Conservation (phyloP, 2,113 vertebrate genomes). For the Megaleporinus macrocephalus region DNA sequence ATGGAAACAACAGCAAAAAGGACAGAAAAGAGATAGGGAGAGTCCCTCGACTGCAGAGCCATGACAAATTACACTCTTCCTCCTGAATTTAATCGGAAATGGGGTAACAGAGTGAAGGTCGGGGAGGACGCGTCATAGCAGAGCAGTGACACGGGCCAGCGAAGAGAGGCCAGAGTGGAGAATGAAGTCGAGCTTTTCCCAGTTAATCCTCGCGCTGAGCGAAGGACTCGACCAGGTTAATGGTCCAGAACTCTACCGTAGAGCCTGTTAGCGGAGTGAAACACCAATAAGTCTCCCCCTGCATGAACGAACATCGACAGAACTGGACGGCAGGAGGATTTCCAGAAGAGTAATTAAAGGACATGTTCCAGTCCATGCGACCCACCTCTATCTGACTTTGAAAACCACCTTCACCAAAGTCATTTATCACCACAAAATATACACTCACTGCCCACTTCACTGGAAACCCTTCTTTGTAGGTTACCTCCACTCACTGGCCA, state of each 20-base stretch:
- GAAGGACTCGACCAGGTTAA: slow-evolving; percentile 48
- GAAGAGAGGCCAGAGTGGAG: background rate
- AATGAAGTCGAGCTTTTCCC: slow-evolving; percentile 11
- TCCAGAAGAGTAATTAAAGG: slow-evolving; percentile 38
- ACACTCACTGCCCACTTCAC: background rate
- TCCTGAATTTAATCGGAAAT: slow-evolving; percentile 19
- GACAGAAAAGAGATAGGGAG: slow-evolving; percentile 8
- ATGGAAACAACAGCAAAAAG: background rate
- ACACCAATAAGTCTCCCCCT: background rate
- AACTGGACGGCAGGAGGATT: slow-evolving; percentile 20
- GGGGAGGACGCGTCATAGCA: background rate
- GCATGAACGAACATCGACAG: slow-evolving; percentile 18
- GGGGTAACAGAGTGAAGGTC: slow-evolving; percentile 22
- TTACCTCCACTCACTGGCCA: background rate
- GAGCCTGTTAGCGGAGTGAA: slow-evolving; percentile 17
- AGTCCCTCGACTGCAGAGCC: background rate
- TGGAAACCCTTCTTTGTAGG: background rate
- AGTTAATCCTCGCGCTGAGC: slow-evolving; percentile 31
- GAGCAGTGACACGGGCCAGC: background rate
- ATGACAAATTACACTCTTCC: slow-evolving; percentile 25
- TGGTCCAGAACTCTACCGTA: slow-evolving; percentile 37
- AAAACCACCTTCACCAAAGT: background rate
- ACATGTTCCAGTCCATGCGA: slow-evolving; percentile 10
- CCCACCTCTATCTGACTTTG: slow-evolving; percentile 27
- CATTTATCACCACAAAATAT: background rate